phyloP scores from a whole-genome alignment of 1,140 invertebrate species.

The Cephus cinctus region DNA sequence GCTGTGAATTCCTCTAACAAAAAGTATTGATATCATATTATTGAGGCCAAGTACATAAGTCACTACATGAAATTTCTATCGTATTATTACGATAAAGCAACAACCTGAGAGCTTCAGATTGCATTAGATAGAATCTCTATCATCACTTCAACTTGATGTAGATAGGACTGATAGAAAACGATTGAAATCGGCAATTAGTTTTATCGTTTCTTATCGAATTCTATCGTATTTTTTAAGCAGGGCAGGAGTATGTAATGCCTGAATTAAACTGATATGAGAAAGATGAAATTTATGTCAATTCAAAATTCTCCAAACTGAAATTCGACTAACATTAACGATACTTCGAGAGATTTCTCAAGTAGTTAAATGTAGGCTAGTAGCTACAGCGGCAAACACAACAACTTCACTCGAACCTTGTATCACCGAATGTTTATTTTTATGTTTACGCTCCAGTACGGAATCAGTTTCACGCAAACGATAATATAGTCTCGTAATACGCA shows the following conservation, averaged over 20 bases:
- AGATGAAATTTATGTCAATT: neutral
- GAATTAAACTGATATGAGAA: neutral
- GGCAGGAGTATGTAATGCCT: neutral
- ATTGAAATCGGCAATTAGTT: too few relatives aligned
- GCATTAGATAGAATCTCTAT: too few relatives aligned
- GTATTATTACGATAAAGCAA: too few relatives aligned
- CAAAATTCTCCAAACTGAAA: neutral
- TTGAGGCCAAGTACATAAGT: too few relatives aligned
- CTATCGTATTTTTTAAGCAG: too few relatives aligned
- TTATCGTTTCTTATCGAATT: too few relatives aligned
- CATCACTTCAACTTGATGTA: too few relatives aligned
- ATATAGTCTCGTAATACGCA: neutral
- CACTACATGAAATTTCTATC: too few relatives aligned
- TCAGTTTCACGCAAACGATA: neutral
- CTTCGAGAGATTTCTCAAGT: neutral
- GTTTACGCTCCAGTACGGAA: neutral
- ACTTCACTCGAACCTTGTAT: neutral
- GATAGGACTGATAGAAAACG: too few relatives aligned
- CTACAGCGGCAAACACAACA: neutral
- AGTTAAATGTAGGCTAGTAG: neutral
- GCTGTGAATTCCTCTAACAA: too few relatives aligned
- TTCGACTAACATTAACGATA: neutral
- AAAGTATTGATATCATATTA: too few relatives aligned
- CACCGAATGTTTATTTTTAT: neutral
- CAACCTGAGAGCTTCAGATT: too few relatives aligned